Conservation (phyloP, 2,888 invertebrate genomes). For the Amiota minor region DNA sequence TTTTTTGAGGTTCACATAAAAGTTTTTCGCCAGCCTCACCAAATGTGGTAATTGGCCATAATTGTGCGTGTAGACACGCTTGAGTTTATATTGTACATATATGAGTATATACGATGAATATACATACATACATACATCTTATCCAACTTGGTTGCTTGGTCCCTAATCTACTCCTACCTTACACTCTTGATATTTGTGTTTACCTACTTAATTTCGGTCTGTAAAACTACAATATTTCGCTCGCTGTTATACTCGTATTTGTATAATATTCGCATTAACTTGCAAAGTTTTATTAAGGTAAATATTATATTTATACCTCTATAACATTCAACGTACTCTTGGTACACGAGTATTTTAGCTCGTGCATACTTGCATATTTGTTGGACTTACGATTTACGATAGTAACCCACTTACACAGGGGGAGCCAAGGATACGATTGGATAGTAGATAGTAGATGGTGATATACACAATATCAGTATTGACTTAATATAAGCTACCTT, state of each 20-base stretch:
- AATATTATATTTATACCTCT: slow-evolving; percentile 48
- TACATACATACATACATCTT: no score
- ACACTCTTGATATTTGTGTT: slow-evolving; percentile 24
- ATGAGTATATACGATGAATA: not conserved
- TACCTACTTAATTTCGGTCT: slow-evolving; percentile 47
- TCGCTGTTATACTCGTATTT: slow-evolving; percentile 48
- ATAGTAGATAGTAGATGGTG: not conserved
- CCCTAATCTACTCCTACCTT: not conserved
- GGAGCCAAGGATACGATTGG: not conserved
- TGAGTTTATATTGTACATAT: slow-evolving; percentile 4
- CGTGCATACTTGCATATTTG: slow-evolving; percentile 55
- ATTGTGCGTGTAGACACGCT: slow-evolving; percentile 49
- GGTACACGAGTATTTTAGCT: not conserved
- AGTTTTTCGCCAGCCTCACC: slow-evolving; percentile 34
- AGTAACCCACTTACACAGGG: slow-evolving; percentile 32
- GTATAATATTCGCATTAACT: slow-evolving; percentile 65
- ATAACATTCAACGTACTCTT: not conserved
- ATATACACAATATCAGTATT: slow-evolving; percentile 10
- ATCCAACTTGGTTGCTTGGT: no score
- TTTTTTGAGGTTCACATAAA: slow-evolving; percentile 20
- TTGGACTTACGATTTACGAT: slow-evolving; percentile 43
- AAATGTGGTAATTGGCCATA: slow-evolving; percentile 62
- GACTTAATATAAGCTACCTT: slow-evolving; percentile 21
- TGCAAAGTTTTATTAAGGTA: slow-evolving; percentile 66
- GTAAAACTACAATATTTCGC: not conserved